These are phyloP conservation scores for Tribolium freemani DNA, from an alignment of 2,888 invertebrate genomes.

Conservation along the genomic window DNA sequence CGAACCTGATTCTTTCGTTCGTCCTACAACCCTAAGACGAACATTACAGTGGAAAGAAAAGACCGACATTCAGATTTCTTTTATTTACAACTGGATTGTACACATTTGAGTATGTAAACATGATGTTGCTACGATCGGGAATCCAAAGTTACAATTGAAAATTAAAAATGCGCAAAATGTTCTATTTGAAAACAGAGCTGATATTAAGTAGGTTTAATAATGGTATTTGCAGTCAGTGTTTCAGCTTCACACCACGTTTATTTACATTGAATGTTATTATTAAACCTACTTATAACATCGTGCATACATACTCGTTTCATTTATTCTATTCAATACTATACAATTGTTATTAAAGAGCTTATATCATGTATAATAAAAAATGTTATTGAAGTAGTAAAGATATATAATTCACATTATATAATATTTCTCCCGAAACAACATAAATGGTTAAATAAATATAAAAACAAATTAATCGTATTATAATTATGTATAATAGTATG, in stretches of 20 bases:
- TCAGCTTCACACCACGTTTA: slow-evolving; percentile 20
- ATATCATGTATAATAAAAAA: slow-evolving; percentile 67
- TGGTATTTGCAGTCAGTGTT: slow-evolving; percentile 16
- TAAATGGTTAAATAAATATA: slow-evolving; percentile 61
- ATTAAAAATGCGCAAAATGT: slow-evolving; percentile 15
- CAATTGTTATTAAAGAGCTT: slow-evolving; percentile 66
- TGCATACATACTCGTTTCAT: slow-evolving; percentile 43
- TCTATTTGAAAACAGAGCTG: slow-evolving; percentile 4
- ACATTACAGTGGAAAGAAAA: no score
- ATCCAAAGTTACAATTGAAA: slow-evolving; percentile 6
- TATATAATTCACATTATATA: slow-evolving; percentile 59
- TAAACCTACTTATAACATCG: slow-evolving; percentile 36
- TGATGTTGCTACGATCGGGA: slow-evolving; percentile 23
- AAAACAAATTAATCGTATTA: slow-evolving; percentile 37
- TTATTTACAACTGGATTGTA: slow-evolving; percentile 69
- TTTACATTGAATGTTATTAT: slow-evolving; percentile 21
- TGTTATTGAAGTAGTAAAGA: slow-evolving; percentile 63
- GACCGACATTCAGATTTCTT: slow-evolving; percentile 49
- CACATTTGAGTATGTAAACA: slow-evolving; percentile 53
- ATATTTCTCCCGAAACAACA: slow-evolving; percentile 57
- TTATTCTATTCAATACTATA: slow-evolving; percentile 67
- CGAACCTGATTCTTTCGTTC: no score
- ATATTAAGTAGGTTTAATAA: slow-evolving; percentile 32
- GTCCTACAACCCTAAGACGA: no score
- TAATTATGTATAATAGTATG: slow-evolving; percentile 45